A percentile compares a stretch with the other conserved stretches of the same genome.
Evolutionary conservation across 92 coral and sea anemone species (phyloP).

Genomic region (Palythoa caribaeorum): DNA sequence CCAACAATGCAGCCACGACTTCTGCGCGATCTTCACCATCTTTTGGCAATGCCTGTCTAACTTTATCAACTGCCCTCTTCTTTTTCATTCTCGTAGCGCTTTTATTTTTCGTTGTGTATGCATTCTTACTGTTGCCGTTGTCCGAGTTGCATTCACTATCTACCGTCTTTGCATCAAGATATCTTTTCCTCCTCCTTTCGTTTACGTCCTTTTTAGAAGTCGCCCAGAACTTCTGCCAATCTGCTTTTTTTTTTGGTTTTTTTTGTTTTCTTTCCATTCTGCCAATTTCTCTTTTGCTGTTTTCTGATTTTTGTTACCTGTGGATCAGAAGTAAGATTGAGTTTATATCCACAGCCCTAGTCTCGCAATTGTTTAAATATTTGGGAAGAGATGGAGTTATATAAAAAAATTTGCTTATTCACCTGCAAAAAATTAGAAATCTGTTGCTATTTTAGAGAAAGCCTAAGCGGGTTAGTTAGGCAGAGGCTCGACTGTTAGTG

Average conservation of each 20-base stretch:
- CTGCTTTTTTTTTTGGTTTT: not conserved
- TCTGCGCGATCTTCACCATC: constrained; percentile 2
- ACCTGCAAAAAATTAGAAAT: not conserved
- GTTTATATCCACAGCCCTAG: not conserved
- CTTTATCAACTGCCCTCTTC: not conserved
- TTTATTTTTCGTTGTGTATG: not conserved
- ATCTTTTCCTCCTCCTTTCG: not conserved
- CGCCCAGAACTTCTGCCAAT: constrained; percentile 14
- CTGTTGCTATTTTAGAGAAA: not conserved
- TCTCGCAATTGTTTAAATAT: not conserved
- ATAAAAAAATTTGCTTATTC: not conserved
- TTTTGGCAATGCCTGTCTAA: not conserved
- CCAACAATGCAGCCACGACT: constrained; percentile 8
- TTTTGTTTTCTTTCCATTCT: constrained; percentile 15
- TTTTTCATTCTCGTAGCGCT: constrained; percentile 1
- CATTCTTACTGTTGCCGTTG: not conserved
- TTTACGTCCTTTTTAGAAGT: not conserved
- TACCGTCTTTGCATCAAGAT: not conserved
- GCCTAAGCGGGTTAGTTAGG: not conserved
- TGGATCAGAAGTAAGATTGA: not conserved
- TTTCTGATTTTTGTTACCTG: constrained; percentile 5
- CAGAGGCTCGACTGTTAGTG: not conserved
- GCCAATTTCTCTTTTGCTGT: not conserved
- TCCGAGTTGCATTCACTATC: not conserved
- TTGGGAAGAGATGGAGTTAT: not conserved